Conservation (phyloP, 2,888 invertebrate species). For the Pyrochroa serraticornis region DNA sequence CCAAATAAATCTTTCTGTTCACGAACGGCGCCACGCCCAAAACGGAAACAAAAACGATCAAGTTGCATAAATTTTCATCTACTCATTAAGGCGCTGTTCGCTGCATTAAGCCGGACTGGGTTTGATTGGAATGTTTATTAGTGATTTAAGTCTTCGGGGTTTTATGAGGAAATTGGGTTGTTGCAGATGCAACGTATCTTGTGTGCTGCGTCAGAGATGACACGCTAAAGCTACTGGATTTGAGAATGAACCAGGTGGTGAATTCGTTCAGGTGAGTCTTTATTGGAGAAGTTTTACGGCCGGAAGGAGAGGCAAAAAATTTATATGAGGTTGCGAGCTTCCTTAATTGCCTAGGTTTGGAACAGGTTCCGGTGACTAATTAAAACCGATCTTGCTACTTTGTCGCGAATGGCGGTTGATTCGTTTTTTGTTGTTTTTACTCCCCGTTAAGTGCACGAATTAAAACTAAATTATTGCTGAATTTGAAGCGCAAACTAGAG, state of each 20-base stretch:
- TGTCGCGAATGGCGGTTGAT: no score
- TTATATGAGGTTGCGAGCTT: no score
- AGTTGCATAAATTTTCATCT: conserved; percentile 42
- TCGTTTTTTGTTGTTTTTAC: no score
- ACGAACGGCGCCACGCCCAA: conserved; percentile 36
- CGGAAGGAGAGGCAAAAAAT: no score
- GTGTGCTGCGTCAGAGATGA: conserved; percentile 95
- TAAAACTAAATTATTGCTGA: no score
- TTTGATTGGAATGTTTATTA: conserved; percentile 40
- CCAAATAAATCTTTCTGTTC: conserved; percentile 47
- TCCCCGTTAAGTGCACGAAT: no score
- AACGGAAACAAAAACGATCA: conserved; percentile 38
- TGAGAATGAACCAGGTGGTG: conserved; percentile 91
- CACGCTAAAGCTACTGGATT: conserved; percentile 90
- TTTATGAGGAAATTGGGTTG: conserved; percentile 47
- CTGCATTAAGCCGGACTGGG: conserved; percentile 37
- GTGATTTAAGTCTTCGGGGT: conserved; percentile 29
- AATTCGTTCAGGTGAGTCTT: conserved; percentile 83
- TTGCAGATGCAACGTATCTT: conserved; percentile 85
- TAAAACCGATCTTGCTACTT: no score
- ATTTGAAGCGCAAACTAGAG: no score
- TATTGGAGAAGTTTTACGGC: not conserved
- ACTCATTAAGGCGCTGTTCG: conserved; percentile 38
- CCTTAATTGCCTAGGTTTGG: no score
- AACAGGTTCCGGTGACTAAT: no score